These are phyloP conservation scores for Mallotus villosus DNA, from an alignment of 2,797 vertebrate species.

Conservation along the genomic window DNA sequence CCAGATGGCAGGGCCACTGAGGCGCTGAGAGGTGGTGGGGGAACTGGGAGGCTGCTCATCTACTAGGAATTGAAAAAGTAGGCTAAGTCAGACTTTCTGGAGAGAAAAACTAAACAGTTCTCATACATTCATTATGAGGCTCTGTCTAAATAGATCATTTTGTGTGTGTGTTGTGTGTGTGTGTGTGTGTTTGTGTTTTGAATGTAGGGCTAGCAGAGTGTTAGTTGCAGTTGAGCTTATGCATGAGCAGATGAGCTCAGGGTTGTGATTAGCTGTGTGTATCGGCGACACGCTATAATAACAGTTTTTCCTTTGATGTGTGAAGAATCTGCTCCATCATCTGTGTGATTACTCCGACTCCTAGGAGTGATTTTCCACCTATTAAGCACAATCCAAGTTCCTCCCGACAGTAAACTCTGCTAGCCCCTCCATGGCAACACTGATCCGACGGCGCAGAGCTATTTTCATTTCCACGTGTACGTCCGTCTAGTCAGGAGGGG, in stretches of 20 bases:
- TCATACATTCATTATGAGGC: not conserved
- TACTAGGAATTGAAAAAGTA: not conserved
- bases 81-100: constrained; percentile 26
- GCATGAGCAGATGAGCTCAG: constrained; percentile 47
- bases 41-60: constrained; percentile 46
- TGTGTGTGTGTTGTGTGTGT: constrained; percentile 29
- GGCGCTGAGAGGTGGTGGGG: constrained; percentile 51
- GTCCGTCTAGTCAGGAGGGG: constrained; percentile 24
- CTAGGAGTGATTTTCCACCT: constrained; percentile 54
- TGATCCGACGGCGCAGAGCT: constrained; percentile 32
- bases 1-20: constrained; percentile 19
- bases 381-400: constrained; percentile 59
- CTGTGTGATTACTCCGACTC: constrained; percentile 59
- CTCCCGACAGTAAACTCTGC: not conserved
- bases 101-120: not conserved
- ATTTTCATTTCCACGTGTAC: constrained; percentile 4
- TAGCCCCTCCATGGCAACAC: too few relatives aligned
- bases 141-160: constrained; percentile 11
- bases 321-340: constrained; percentile 54
- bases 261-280: constrained; percentile 51
- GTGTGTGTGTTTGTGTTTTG: constrained; percentile 6
- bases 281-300: constrained; percentile 49
- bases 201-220: not conserved
- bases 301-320: constrained; percentile 30
- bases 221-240: not conserved